These are phyloP conservation scores for Anomalospiza imberbis DNA, from an alignment of 2,797 vertebrate genomes.

Conservation along the genomic window DNA sequence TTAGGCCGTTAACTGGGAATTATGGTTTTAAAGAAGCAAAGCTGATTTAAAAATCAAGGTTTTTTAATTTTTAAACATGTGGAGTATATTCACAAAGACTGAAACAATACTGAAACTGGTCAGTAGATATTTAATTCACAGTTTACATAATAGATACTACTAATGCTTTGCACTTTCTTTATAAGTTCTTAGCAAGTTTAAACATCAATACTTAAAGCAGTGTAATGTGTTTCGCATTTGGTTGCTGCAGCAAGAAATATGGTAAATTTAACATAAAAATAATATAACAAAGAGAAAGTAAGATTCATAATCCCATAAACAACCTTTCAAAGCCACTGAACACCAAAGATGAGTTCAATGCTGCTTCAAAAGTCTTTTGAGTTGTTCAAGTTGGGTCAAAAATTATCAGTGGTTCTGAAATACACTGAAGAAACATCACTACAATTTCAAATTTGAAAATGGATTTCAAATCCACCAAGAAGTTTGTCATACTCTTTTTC, in stretches of 20 bases:
- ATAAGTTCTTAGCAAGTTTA: background rate
- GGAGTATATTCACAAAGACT: background rate
- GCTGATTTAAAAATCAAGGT: background rate
- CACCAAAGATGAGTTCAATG: background rate
- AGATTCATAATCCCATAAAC: background rate
- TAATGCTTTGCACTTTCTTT: background rate
- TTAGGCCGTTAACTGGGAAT: background rate
- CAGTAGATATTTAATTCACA: background rate
- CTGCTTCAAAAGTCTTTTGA: background rate
- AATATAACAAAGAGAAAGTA: background rate
- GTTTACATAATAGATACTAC: background rate
- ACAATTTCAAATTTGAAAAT: background rate
- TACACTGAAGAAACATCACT: background rate
- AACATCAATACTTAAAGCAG: background rate
- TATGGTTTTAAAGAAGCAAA: background rate
- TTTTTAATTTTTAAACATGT: background rate
- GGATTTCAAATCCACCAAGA: background rate
- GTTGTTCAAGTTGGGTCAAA: background rate
- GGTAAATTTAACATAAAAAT: background rate
- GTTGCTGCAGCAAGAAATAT: background rate
- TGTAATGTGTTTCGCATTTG: background rate
- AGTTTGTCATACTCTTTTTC: background rate
- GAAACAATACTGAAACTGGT: background rate
- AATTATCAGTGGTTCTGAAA: background rate
- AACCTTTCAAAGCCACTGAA: background rate